These are phyloP conservation scores for Erebia ligea DNA, from an alignment of 2,888 invertebrate genomes.

Conservation along the genomic window DNA sequence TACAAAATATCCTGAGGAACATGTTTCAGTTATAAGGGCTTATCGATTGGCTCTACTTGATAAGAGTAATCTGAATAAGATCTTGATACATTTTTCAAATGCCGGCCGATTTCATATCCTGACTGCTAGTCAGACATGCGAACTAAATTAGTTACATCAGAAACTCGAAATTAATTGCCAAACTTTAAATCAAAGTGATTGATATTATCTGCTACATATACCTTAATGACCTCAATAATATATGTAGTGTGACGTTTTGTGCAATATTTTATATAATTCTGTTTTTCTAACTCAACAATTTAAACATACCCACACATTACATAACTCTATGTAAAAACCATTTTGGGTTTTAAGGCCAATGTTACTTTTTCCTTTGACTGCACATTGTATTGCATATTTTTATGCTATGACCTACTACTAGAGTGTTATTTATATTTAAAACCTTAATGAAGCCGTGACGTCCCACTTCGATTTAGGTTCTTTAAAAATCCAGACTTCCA, in stretches of 20 bases:
- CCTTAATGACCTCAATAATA: conserved; percentile 26
- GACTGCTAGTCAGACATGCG: background rate
- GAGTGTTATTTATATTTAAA: background rate
- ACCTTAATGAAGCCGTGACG: too few relatives aligned
- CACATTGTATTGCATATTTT: conserved; percentile 18
- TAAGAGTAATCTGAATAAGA: too few relatives aligned
- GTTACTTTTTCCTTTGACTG: conserved; percentile 14
- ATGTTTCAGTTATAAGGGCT: too few relatives aligned
- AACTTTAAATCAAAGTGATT: conserved; percentile 23
- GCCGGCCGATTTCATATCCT: background rate
- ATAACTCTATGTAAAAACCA: conserved; percentile 8
- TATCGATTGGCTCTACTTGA: too few relatives aligned
- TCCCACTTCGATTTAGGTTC: too few relatives aligned
- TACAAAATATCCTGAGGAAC: too few relatives aligned
- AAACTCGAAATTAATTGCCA: conserved; percentile 20
- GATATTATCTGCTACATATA: conserved; percentile 23
- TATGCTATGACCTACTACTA: background rate
- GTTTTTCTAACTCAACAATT: conserved; percentile 14
- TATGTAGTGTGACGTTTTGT: conserved; percentile 31
- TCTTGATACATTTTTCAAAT: background rate
- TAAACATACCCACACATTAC: conserved; percentile 14
- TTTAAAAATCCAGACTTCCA: too few relatives aligned
- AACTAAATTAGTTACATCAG: conserved; percentile 17
- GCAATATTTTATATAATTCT: conserved; percentile 22
- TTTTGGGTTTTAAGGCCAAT: conserved; percentile 16